Percentiles rank a stretch among this genome's conserved stretches.
phyloP scores from a whole-genome alignment of 2,797 vertebrate species.

The Lagocephalus sceleratus region DNA sequence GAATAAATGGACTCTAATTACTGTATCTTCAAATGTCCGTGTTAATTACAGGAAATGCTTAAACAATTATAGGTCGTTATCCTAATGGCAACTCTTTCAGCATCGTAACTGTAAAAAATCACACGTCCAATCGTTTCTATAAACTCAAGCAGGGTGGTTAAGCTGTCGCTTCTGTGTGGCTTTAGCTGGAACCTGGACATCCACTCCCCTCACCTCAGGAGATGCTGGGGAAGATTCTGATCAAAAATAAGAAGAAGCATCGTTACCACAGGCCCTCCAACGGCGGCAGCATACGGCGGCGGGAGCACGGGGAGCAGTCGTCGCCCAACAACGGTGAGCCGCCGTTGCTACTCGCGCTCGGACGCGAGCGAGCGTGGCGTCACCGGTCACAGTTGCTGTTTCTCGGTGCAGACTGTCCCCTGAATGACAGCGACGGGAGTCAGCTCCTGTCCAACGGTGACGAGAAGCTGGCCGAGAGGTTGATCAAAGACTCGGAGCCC shows the following conservation, averaged over 20 bases:
- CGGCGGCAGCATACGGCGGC: conserved; percentile 71
- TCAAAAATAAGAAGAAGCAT: conserved; percentile 87
- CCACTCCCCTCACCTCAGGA: conserved; percentile 84
- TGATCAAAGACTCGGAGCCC: conserved; percentile 74
- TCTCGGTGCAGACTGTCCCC: conserved; percentile 62
- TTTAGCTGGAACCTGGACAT: conserved; percentile 77
- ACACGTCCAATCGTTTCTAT: too few relatives aligned
- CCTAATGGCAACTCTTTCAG: too few relatives aligned
- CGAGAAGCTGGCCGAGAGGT: conserved; percentile 73
- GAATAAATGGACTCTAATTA: too few relatives aligned
- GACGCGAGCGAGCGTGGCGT: too few relatives aligned
- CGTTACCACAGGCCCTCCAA: conserved; percentile 61
- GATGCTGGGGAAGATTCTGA: conserved; percentile 86
- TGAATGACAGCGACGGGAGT: conserved; percentile 62
- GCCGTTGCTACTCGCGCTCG: too few relatives aligned
- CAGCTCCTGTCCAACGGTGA: conserved; percentile 81
- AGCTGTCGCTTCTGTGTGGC: not conserved
- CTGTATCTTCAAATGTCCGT: too few relatives aligned
- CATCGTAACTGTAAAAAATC: too few relatives aligned
- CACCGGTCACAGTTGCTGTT: not conserved
- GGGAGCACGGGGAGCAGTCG: conserved; percentile 74
- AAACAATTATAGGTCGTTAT: too few relatives aligned
- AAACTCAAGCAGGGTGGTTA: too few relatives aligned
- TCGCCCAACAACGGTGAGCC: conserved; percentile 69
- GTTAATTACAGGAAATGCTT: too few relatives aligned